Base-by-base conservation (phyloP, 2,113 vertebrate species). In the Ornithorhynchus anatinus region DNA sequence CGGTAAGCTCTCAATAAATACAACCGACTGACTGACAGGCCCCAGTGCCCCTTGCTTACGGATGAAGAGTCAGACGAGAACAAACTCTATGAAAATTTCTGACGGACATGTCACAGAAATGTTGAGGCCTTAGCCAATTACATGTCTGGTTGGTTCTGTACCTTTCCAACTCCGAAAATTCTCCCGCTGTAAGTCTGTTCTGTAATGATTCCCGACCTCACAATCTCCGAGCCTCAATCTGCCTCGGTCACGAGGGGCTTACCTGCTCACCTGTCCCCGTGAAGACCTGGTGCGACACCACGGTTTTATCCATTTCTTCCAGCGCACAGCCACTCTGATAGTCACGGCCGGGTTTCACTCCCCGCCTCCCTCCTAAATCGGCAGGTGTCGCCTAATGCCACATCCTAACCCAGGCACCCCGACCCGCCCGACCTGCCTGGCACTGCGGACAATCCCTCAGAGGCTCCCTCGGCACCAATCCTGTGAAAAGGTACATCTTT, bases 381-480 rank as follows among this genome's bases (percentile, higher is more conserved):
- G 72, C 79, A n/a, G n/a, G n/a, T n/a, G n/a, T n/a, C n/a, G 75
- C 64, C 47, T 42, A 57, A 66, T 13, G 23, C 74, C 2, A 5
- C 43, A n/a, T 53, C 10, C 2, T 11, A 45, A 77, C 71, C 83
- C 61, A 86, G 52, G 79, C 69, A 44, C 20, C 22, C 25, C 66
- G 68, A 71, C 25, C 27, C 53, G 27, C 22, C 25, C 66, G 68
- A 71, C 25, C 27, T 56, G 27, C 39, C 45, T 72, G 84, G 64
- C 68, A 75, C 85, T 82, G 63, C 60, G 65, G 69, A 35, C 59
- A 78, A 27, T 54, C 78, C 82, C 44, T 48, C 22, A 60, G 72
- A 37, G 35, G 75, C 66, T 59, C 40, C n/a, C 23, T 62, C 73
- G 44, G 11, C 33, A 31, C 32, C 33, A 44, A 6, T 69, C 19